These are phyloP conservation scores for Sminthurides bifidus DNA, from an alignment of 1,140 invertebrate species.

Conservation along the genomic window DNA sequence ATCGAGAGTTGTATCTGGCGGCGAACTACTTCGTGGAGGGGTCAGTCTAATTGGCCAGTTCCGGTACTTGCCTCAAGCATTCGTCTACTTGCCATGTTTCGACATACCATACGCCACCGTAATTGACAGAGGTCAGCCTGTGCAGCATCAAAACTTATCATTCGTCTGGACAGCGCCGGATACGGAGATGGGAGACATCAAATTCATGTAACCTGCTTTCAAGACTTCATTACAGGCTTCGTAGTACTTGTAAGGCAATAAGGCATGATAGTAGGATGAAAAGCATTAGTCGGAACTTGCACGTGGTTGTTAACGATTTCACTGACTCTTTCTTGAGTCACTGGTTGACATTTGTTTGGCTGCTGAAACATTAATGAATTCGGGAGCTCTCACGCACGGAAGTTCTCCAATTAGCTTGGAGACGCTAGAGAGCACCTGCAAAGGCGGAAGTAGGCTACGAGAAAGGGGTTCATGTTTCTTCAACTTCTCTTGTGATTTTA, in stretches of 20 bases:
- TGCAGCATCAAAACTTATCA: slow-evolving; percentile 20
- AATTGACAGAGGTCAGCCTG: slow-evolving; percentile 20
- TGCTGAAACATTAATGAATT: no score
- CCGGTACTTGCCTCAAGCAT: slow-evolving; percentile 10
- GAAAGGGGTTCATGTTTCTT: no score
- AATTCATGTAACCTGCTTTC: slow-evolving; percentile 22
- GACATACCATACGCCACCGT: slow-evolving; percentile 19
- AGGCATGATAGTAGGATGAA: background rate
- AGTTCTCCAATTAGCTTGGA: no score
- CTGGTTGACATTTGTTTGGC: no score
- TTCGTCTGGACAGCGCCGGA: slow-evolving; percentile 29
- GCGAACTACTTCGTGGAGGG: slow-evolving; percentile 10
- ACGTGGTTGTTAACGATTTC: background rate
- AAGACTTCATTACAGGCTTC: background rate
- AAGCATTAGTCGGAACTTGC: background rate
- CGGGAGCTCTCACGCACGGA: no score
- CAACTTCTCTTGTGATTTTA: slow-evolving; percentile 10
- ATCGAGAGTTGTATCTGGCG: slow-evolving; percentile 9
- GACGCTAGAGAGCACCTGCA: no score
- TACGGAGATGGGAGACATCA: slow-evolving; percentile 19
- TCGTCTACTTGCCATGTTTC: slow-evolving; percentile 24
- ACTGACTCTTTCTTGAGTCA: background rate
- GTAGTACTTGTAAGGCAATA: background rate
- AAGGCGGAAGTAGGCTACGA: no score
- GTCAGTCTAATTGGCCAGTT: slow-evolving; percentile 26